Evolutionary conservation across 1,140 invertebrate genomes (phyloP), one percentile per base, ranked within the genome.

Genomic region (Colletes gigas): DNA sequence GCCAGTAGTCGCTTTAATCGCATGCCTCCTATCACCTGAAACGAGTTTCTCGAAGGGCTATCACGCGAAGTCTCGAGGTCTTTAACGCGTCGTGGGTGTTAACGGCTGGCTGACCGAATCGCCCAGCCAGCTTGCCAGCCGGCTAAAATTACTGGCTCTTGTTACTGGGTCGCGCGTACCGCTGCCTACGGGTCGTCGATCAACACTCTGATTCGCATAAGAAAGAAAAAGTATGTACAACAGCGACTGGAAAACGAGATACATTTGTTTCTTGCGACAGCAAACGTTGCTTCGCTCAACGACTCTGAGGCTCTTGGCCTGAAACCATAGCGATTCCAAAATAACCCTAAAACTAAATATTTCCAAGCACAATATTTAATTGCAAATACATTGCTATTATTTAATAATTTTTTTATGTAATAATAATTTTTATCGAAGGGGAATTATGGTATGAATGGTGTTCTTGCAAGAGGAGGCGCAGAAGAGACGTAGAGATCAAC

Each of bases 21-120:
- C 91, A 91, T 89, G 89, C 85, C 83, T 84, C 90, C 91, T 91
- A 92, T 92, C 91, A 88, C 82, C 85, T 85, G 82, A 81, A 91
- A 91, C 89, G 87, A 90, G 90, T 91, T 91, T 84, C 84, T 87
- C 82, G 84, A 81, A 89, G 74, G 84, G 75, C 71, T 88, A 91
- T 88, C 89, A 90, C 89, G 90, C 89, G 14, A 90, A 84, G 81
- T 80, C 79, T 86, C 76, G 73, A 77, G 79, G 47, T 79, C 75
- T 86, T 86, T 86, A 85, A 85, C 82, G 83, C 66, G 72, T 85
- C 72, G 79, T 44, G 66, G 47, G 60, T 73, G 71, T 75, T 73
- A 55, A 72, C 59, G 50, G 60, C 47, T 63, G 59, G 65, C 63
- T 66, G 69, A 68, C 66, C 78, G 67, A 60, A 62, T 41, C 66